These are phyloP conservation scores for Lithophane semibrunnea DNA, from an alignment of 2,888 invertebrate genomes.

Conservation along the genomic window DNA sequence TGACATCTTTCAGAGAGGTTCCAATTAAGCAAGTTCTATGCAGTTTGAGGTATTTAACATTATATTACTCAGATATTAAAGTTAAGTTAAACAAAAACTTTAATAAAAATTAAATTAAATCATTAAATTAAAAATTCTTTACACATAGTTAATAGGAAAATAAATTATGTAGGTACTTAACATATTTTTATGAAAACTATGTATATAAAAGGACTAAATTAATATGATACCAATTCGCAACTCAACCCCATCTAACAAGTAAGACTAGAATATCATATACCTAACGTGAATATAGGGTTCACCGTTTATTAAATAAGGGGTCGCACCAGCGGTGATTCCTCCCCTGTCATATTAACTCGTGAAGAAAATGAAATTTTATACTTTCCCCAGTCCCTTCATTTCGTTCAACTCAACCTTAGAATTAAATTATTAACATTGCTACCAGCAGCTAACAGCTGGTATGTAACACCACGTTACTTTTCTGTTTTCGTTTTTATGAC, in stretches of 20 bases:
- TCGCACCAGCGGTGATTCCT: conserved; percentile 64
- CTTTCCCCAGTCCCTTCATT: conserved; percentile 48
- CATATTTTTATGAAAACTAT: neutral
- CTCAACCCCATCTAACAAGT: conserved; percentile 10
- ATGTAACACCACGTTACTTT: conserved; percentile 17
- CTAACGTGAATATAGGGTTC: conserved; percentile 45
- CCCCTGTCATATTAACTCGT: conserved; percentile 71
- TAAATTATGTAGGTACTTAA: neutral
- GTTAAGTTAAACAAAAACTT: neutral
- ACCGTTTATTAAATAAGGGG: conserved; percentile 63
- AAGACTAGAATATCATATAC: conserved; percentile 34
- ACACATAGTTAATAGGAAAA: neutral
- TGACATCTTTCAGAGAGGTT: neutral
- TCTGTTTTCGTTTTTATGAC: conserved; percentile 3
- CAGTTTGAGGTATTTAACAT: neutral
- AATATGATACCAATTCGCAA: neutral
- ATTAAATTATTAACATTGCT: conserved; percentile 47
- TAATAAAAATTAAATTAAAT: neutral
- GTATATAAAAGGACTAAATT: neutral
- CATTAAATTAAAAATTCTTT: neutral
- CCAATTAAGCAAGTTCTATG: neutral
- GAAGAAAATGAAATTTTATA: conserved; percentile 73
- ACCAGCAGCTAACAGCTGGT: too few species aligned
- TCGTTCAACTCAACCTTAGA: conserved; percentile 42
- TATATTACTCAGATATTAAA: neutral